Conservation (phyloP, 2,113 vertebrate species). For the Crotalus viridis region DNA sequence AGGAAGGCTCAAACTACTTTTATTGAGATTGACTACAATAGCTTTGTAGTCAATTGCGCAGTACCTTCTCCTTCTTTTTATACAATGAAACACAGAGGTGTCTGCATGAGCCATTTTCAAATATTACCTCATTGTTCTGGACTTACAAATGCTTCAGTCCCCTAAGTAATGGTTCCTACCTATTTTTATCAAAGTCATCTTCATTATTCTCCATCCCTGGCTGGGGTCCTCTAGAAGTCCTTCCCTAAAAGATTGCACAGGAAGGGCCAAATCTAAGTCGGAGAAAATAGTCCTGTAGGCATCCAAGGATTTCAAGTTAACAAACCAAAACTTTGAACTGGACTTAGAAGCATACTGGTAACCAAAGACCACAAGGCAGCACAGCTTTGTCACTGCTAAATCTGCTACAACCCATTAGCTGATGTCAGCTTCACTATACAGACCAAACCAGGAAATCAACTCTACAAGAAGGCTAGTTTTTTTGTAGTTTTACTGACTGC, state of each 20-base stretch:
- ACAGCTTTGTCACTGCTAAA: background rate
- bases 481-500: background rate
- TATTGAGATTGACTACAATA: background rate
- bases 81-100: background rate
- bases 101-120: background rate
- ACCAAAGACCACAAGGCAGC: background rate
- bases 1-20: background rate
- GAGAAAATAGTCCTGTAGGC: background rate
- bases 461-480: background rate
- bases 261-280: background rate
- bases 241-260: background rate
- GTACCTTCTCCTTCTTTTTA: background rate
- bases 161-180: background rate
- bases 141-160: background rate
- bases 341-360: background rate
- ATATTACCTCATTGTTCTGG: background rate
- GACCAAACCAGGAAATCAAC: background rate
- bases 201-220: background rate
- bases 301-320: background rate
- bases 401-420: background rate
- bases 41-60: background rate
- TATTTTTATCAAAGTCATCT: background rate
- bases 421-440: background rate
- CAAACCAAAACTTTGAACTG: background rate
- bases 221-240: background rate